Base-by-base conservation (phyloP, 1,140 invertebrate species). In the Pantala flavescens region DNA sequence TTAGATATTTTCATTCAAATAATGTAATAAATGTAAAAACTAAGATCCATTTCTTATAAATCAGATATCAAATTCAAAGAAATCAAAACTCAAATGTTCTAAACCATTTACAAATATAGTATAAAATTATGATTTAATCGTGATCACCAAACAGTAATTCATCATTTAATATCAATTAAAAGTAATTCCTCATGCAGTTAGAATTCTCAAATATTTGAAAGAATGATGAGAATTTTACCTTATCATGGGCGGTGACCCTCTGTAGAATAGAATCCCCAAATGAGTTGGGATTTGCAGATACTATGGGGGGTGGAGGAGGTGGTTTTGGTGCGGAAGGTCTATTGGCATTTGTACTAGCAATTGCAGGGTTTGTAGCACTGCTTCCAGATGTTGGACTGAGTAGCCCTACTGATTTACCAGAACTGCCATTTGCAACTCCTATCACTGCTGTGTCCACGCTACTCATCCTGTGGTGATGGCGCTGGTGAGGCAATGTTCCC, bases 261-360 rank as follows among this genome's bases (percentile, higher is more conserved):
- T 72, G 71, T n/a, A 72, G 71, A 72, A 72, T n/a, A 21, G 71
- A 28, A 21, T 72, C 71, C 14, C 71, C 71, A 72, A 72, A 72
- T 42, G 49, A 19, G 49, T 63, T 63, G 49, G 49, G 49, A 21
- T 19, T 63, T 16, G 49, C 49, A 63, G 49, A 63, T 16, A 63
- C 49, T 63, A 63, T 21, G n/a, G 49, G 49, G 14, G 49, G 49
- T 63, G 49, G 49, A 19, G 49, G 49, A 63, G 49, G 49, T 63
- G 49, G 49, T 63, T 63, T 63, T 21, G 49, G 49, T 24, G 28
- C 28, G 21, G 28, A n/a, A 71, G 71, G 71, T 24, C 28, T n/a
- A 9, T 36, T 71, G 71, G 23, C 23, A 71, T 14, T 71, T 71
- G 71, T 19, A 71, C 23, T 71, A 24, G 71, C 71, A 23, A 71